A percentile compares a stretch with the other conserved stretches of the same genome.
Evolutionary conservation across 2,113 vertebrate species (phyloP).

Genomic region (Thunnus thynnus): DNA sequence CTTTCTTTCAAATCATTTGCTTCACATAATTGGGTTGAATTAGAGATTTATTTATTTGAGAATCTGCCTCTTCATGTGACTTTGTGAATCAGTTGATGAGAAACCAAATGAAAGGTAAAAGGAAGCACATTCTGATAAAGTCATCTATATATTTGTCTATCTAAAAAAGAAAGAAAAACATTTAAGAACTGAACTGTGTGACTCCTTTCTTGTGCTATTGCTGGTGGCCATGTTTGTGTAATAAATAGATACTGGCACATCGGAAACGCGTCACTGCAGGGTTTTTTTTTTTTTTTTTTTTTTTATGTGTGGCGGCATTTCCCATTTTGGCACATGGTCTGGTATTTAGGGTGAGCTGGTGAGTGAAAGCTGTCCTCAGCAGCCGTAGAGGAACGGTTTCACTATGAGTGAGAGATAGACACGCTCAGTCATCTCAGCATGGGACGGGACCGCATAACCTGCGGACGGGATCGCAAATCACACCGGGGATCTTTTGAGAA

Average conservation of each 20-base stretch:
- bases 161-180: background rate
- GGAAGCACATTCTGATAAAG: background rate
- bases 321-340: conserved; percentile 65
- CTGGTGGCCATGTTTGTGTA: conserved; percentile 44
- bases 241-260: conserved; percentile 53
- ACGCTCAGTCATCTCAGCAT: conserved; percentile 53
- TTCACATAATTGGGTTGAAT: no score
- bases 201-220: conserved; percentile 46
- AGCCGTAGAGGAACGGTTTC: conserved; percentile 67
- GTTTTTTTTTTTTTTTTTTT: conserved; percentile 31
- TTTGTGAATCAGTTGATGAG: no score
- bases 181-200: background rate
- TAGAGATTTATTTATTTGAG: no score
- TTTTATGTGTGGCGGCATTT: conserved; percentile 64
- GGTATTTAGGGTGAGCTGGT: conserved; percentile 55
- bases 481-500: conserved; percentile 43
- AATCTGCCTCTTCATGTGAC: no score
- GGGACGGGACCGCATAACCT: conserved; percentile 49
- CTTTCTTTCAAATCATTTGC: no score
- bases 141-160: background rate
- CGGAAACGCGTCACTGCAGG: conserved; percentile 59
- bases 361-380: conserved; percentile 68
- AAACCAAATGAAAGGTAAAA: background rate
- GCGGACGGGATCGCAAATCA: conserved; percentile 28
- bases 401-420: conserved; percentile 63